phyloP scores from a whole-genome alignment of 2,113 vertebrate genomes.

The Pithys albifrons region DNA sequence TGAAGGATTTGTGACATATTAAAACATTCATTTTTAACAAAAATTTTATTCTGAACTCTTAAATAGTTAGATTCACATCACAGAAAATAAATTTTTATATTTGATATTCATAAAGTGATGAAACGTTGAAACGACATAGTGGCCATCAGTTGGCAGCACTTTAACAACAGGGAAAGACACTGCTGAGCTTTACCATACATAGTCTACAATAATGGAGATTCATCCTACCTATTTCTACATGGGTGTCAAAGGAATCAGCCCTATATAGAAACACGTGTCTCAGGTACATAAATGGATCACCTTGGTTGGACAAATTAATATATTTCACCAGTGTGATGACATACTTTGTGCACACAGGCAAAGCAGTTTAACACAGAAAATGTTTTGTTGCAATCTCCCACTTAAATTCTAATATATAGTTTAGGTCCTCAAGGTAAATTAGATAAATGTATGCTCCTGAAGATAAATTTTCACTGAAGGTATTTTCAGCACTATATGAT shows the following conservation, averaged over 20 bases:
- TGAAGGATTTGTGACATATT: neutral
- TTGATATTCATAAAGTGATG: neutral
- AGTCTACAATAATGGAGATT: neutral
- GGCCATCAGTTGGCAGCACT: neutral
- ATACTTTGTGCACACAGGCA: neutral
- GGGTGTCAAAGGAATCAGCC: neutral
- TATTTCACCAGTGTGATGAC: neutral
- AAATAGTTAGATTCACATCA: neutral
- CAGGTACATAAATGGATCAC: accelerated
- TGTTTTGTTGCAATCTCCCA: neutral
- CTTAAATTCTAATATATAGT: neutral
- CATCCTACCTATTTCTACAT: neutral
- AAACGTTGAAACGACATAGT: neutral
- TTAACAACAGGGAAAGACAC: neutral
- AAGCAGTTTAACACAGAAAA: neutral
- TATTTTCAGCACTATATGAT: neutral
- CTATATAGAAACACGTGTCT: neutral
- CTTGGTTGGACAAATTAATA: neutral
- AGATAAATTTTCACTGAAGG: neutral
- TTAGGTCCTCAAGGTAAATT: neutral
- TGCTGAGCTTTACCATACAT: neutral
- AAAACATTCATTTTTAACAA: neutral
- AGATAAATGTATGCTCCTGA: neutral
- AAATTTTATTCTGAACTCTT: neutral
- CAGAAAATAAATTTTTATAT: neutral